These are phyloP conservation scores for Anagyrus pseudococci DNA, from an alignment of 2,888 invertebrate genomes.

Conservation along the genomic window DNA sequence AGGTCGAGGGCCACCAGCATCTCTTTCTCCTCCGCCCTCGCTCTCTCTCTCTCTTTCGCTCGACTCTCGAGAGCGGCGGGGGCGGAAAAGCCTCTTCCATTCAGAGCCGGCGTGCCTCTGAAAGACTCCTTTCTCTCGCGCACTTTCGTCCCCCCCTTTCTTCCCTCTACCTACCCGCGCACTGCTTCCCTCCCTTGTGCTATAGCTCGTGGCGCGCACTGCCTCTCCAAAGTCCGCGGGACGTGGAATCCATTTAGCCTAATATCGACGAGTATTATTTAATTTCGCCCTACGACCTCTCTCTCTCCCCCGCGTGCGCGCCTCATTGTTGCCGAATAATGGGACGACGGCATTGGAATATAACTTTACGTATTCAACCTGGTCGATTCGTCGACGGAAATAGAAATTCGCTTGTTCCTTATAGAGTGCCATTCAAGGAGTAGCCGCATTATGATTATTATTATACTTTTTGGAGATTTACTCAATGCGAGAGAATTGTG, in stretches of 20 bases:
- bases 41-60: no score
- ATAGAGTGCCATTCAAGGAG: no score
- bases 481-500: no score
- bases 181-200: constrained; percentile 6
- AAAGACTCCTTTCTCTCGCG: constrained; percentile 39
- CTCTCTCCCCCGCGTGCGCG: no score
- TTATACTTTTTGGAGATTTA: no score
- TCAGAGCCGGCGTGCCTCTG: constrained; percentile 45
- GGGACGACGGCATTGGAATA: constrained; percentile 32
- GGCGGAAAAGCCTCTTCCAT: constrained; percentile 51
- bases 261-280: constrained; percentile 44
- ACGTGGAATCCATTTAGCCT: constrained; percentile 45
- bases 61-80: constrained; percentile 28
- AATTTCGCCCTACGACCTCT: constrained; percentile 41
- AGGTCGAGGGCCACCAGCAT: no score
- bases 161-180: constrained; percentile 14
- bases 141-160: background rate
- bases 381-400: constrained; percentile 31
- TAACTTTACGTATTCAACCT: constrained; percentile 33
- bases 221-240: constrained; percentile 16
- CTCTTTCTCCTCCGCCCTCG: background rate
- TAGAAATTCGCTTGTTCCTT: constrained; percentile 26
- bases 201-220: no score
- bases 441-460: no score
- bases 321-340: no score